Conservation (phyloP, 1,140 invertebrate genomes). For the Zophobas atratus region DNA sequence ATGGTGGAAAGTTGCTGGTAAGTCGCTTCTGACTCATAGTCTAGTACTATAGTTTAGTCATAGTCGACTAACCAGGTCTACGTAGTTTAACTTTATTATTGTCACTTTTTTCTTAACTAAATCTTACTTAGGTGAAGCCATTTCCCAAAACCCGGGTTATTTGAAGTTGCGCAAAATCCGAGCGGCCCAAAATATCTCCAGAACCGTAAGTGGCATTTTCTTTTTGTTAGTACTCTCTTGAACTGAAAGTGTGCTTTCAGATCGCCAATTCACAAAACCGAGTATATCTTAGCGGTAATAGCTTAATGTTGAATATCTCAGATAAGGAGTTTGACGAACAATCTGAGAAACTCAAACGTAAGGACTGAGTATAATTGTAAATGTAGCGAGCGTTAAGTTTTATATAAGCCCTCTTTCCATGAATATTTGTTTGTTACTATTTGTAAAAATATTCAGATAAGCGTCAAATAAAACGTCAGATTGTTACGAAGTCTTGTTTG, state of each 20-base stretch:
- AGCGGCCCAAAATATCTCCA: constrained; percentile 97
- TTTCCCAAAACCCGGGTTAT: constrained; percentile 96
- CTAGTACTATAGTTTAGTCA: constrained; percentile 25
- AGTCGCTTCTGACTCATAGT: constrained; percentile 15
- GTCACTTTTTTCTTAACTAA: constrained; percentile 77
- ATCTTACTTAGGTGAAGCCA: constrained; percentile 93
- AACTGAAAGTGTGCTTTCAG: constrained; percentile 50
- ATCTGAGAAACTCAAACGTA: constrained; percentile 88
- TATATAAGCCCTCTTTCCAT: background rate
- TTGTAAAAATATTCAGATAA: constrained; percentile 45
- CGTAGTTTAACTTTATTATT: background rate
- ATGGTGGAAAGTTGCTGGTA: constrained; percentile 36
- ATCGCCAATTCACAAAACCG: constrained; percentile 46
- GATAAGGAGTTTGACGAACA: constrained; percentile 94
- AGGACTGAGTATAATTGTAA: constrained; percentile 69
- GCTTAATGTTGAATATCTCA: constrained; percentile 97
- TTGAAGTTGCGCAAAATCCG: constrained; percentile 97
- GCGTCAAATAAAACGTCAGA: constrained; percentile 12
- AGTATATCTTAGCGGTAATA: constrained; percentile 89
- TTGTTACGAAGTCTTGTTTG: constrained; percentile 36
- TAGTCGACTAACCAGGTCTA: constrained; percentile 23
- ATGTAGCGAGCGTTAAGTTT: constrained; percentile 26
- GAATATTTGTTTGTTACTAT: constrained; percentile 46
- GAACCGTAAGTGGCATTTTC: constrained; percentile 82
- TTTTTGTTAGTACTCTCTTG: background rate